Percentiles rank a stretch among this genome's conserved stretches.
These are phyloP conservation scores for Melanargia galathea DNA, from an alignment of 2,888 invertebrate species.

Conservation along the genomic window DNA sequence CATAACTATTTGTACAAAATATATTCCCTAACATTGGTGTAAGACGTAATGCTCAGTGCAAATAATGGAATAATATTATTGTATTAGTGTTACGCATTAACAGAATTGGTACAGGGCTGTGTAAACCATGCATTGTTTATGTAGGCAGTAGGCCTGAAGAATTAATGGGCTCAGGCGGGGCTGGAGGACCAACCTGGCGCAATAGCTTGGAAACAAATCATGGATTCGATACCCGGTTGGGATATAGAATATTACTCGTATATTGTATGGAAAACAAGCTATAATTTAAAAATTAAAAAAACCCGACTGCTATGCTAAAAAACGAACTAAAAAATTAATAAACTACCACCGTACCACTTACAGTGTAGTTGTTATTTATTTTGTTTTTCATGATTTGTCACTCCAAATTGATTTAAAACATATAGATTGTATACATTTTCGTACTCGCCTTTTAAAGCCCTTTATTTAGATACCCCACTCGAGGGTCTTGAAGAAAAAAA, in stretches of 20 bases:
- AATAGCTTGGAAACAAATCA: not conserved
- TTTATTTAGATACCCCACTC: too few species aligned
- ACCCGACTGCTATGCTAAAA: too few species aligned
- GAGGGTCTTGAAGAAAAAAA: too few species aligned
- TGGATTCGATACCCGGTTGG: not conserved
- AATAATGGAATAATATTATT: slow-evolving; percentile 63
- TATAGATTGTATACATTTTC: too few species aligned
- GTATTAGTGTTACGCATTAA: slow-evolving; percentile 40
- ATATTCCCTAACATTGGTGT: slow-evolving; percentile 21
- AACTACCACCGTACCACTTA: too few species aligned
- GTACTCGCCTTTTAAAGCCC: too few species aligned
- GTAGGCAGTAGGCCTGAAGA: slow-evolving; percentile 17
- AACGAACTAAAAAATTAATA: too few species aligned
- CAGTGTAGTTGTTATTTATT: too few species aligned
- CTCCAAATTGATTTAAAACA: too few species aligned
- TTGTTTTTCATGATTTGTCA: too few species aligned
- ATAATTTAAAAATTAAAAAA: too few species aligned
- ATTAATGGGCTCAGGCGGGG: slow-evolving; percentile 17
- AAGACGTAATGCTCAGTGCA: slow-evolving; percentile 44
- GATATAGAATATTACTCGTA: not conserved
- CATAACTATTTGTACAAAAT: slow-evolving; percentile 33
- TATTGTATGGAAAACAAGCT: too few species aligned
- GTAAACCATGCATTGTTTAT: slow-evolving; percentile 22
- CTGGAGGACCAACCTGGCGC: not conserved
- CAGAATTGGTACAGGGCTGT: slow-evolving; percentile 31